Evolutionary conservation across 1,140 invertebrate genomes (phyloP), one percentile per base, ranked within the genome.

Genomic region (Bombus sibiricus): DNA sequence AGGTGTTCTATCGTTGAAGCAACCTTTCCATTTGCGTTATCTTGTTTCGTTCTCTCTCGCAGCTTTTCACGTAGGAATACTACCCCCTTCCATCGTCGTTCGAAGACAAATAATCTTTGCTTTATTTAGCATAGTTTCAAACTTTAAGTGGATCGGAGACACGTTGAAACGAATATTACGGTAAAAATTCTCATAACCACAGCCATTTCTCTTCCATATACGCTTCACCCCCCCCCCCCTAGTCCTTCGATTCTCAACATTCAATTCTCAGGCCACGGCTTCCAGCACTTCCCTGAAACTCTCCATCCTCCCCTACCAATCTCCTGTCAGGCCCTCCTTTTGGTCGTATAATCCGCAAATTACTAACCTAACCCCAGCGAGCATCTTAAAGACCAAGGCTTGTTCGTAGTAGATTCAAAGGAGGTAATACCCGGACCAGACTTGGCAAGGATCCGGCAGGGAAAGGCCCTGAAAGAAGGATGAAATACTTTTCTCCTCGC

Each of bases 321-420:
- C 64, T 34, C 64, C 15, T 10, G 41, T 12, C 18, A 3, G 25
- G 37, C 76, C 62, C 79, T 86, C 53, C 84, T 88, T 87, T 86
- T 88, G 86, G 89, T 88, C 88, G 91, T 93, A 93, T 93, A 94
- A 94, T 93, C 90, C 93, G 90, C 92, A 93, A 94, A 93, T 94
- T 94, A 93, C 93, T 92, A 93, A 92, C 92, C 91, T 88, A 91
- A 89, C 92, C 91, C 87, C 85, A 81, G 79, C 87, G 87, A 91
- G 90, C 90, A 89, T 86, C 91, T 93, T 91, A 90, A 91, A 92
- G 91, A 92, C 86, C 91, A 82, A 91, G 85, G 91, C 93, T 93
- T 93, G 91, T 94, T 93, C 91, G 90, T 89, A 85, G 90, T 73
- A 87, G 87, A 92, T 93, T 93, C 91, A 91, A 92, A 92, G 89